These are phyloP conservation scores for Syrista parreyssii DNA, from an alignment of 2,888 invertebrate genomes.

Conservation along the genomic window DNA sequence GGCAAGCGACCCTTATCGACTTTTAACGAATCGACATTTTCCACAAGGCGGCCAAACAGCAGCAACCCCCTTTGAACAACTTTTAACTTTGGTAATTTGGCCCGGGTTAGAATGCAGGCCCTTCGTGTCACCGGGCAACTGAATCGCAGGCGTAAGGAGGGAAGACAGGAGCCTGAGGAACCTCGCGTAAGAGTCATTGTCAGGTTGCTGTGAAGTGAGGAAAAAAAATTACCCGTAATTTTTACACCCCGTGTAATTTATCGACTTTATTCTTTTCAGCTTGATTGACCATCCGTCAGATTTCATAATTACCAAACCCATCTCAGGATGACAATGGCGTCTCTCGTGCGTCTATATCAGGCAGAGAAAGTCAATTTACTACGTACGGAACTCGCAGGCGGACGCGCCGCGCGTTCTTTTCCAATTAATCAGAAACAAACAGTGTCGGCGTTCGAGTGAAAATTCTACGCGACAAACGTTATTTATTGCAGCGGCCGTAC, in stretches of 20 bases:
- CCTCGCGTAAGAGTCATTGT: not conserved
- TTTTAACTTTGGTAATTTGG: not conserved
- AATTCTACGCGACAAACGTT: slow-evolving; percentile 45
- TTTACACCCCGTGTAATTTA: slow-evolving; percentile 17
- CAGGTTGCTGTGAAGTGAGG: not conserved
- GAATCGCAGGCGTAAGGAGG: not conserved
- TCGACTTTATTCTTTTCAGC: slow-evolving; percentile 5
- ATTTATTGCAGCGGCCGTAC: slow-evolving; percentile 33
- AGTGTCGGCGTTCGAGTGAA: slow-evolving; percentile 35
- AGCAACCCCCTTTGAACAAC: not conserved
- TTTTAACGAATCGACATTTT: slow-evolving; percentile 18
- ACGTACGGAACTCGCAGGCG: not conserved
- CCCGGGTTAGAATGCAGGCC: not conserved
- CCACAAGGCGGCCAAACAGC: not conserved
- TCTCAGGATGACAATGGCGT: not conserved
- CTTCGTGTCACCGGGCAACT: not conserved
- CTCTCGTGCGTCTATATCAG: not conserved
- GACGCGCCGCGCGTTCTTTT: not conserved
- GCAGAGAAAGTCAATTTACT: not conserved
- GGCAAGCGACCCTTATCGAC: slow-evolving; percentile 5
- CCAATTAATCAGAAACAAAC: slow-evolving; percentile 48
- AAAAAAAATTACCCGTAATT: slow-evolving; percentile 10
- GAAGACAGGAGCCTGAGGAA: not conserved
- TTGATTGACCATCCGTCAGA: not conserved
- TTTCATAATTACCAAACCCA: not conserved